Base-by-base conservation (phyloP, 2,888 invertebrate genomes). In the Drosophila fulvimacula region DNA sequence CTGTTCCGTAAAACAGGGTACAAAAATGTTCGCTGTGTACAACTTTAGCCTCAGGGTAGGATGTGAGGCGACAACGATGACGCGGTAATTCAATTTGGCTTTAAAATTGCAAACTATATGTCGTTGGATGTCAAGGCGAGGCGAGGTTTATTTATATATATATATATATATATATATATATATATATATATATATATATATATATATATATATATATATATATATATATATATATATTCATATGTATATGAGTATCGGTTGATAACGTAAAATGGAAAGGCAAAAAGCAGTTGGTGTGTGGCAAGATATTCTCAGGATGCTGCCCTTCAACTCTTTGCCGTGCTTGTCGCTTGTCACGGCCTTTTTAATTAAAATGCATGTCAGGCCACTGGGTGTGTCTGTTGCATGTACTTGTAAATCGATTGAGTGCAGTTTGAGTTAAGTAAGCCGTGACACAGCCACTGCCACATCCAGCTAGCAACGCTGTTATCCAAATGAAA, bases 281-380 rank as follows among this genome's bases (percentile, higher is more conserved):
- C 62, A 39, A 51, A 53, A 10, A 1, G 19, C 64, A 49, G 58
- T 51, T 55, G 53, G 48, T 60, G 57, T 19, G 39, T 36, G 61
- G 42, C 17, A 48, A 48, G 39, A 60, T 51, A 55, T 62, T 39
- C 41, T 55, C 44, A 41, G 57, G 52, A 51, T 53, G 27, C 48
- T 36, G 1, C 5, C 17, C 10, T 19, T 4, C 49, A 15, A 24
- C 30, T 17, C 41, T 41, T n/a, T 34, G 13, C 61, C 51, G 7
- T 32, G 51, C 36, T 34, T 51, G 34, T 34, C 30, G 36, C 73
- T 46, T 69, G 55, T 57, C 66, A 61, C 69, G 73, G 69, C 56
- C 52, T 65, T 82, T 85, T 87, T 87, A 87, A 87, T 87, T 87
- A 83, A 87, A 87, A 83, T 82, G 79, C 82, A 84, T 73, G 77